A percentile compares a stretch with the other conserved stretches of the same genome.
Conservation (phyloP, 2,113 vertebrate species). For the Macaca fascicularis region T2T-MFA8v1.1 NC_088391.1:23339501-23340000, state of each 20-base stretch:
- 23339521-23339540: conserved; percentile 1
- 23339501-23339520: background rate
- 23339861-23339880: background rate
- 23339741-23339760: background rate
- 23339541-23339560: background rate
- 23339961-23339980: background rate
- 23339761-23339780: background rate
- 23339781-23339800: background rate
- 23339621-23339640: background rate
- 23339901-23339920: background rate
- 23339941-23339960: background rate
- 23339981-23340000: background rate
- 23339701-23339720: background rate
- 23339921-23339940: background rate
- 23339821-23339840: background rate
- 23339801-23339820: conserved; percentile 11
- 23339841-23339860: background rate
- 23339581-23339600: background rate
- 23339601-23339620: background rate
- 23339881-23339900: background rate
- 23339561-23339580: background rate
- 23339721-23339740: background rate
- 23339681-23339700: background rate
- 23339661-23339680: conserved; percentile 2
- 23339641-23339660: conserved; percentile 29